These are phyloP conservation scores for Hypocryptadius cinnamomeus DNA, from an alignment of 2,113 vertebrate species.

Conservation along the genomic window DNA sequence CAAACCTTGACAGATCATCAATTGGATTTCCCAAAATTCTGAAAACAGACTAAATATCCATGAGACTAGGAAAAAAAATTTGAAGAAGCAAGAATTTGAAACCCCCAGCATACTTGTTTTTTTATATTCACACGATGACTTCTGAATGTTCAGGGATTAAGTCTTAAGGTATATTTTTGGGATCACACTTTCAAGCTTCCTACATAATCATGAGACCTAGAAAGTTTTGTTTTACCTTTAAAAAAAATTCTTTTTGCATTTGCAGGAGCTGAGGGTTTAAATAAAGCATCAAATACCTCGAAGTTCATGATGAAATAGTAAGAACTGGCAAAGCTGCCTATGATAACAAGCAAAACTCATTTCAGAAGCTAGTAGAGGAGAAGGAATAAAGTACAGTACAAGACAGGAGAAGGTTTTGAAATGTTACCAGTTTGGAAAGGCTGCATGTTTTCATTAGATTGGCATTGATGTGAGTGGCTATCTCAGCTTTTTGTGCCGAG, in stretches of 20 bases:
- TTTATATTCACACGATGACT: background rate
- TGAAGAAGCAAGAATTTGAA: background rate
- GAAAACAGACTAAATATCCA: background rate
- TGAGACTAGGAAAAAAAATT: background rate
- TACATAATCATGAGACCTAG: background rate
- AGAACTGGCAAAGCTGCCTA: background rate
- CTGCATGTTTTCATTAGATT: background rate
- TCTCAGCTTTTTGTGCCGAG: background rate
- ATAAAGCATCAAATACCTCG: constrained; percentile 17
- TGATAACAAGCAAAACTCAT: background rate
- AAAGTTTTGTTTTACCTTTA: constrained; percentile 1
- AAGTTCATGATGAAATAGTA: background rate
- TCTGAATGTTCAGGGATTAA: background rate
- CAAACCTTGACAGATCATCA: background rate
- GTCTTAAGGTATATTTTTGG: background rate
- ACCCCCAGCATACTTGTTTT: background rate
- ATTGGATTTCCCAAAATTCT: background rate
- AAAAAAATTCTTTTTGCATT: background rate
- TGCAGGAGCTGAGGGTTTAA: background rate
- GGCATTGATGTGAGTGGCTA: background rate
- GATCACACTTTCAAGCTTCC: background rate
- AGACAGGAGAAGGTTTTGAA: background rate
- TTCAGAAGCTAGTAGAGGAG: background rate
- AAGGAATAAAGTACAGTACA: background rate
- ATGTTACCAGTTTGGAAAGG: background rate